These are phyloP conservation scores for Chaenogobius annularis DNA, from an alignment of 2,113 vertebrate genomes.

Conservation along the genomic window DNA sequence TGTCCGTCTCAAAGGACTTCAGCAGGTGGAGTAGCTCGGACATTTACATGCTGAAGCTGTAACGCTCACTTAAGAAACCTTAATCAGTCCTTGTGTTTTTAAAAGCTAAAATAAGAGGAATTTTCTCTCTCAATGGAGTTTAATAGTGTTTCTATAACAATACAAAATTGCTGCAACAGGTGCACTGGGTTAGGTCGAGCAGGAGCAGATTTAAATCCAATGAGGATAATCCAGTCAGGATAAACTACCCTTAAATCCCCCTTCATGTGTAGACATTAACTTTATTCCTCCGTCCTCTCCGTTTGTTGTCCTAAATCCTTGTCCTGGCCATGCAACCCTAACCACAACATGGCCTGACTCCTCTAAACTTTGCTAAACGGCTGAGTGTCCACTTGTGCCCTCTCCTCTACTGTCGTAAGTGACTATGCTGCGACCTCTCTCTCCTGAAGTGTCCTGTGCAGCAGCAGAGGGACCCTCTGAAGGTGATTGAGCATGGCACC, in stretches of 20 bases:
- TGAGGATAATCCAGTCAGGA: conserved; percentile 62
- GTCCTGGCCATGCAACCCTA: conserved; percentile 9
- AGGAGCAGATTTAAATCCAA: conserved; percentile 52
- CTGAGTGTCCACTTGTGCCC: conserved; percentile 20
- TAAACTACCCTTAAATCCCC: conserved; percentile 53
- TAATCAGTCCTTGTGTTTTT: neutral
- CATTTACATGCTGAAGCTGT: conserved; percentile 45
- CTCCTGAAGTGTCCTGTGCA: conserved; percentile 32
- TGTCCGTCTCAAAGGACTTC: conserved; percentile 62
- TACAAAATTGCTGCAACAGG: conserved; percentile 43
- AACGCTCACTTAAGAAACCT: conserved; percentile 25
- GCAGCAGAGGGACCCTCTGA: conserved; percentile 45
- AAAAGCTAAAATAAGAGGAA: neutral
- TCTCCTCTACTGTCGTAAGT: conserved; percentile 58
- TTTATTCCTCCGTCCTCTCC: conserved; percentile 18
- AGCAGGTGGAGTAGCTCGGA: conserved; percentile 60
- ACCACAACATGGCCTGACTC: neutral
- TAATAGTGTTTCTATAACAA: conserved; percentile 25
- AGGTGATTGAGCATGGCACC: conserved; percentile 74
- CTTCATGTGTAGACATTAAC: conserved; percentile 31
- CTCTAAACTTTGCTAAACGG: conserved; percentile 20
- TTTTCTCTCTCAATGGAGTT: neutral
- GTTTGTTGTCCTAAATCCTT: conserved; percentile 44
- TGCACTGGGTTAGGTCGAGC: conserved; percentile 41
- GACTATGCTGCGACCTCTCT: conserved; percentile 60